phyloP scores from a whole-genome alignment of 1,140 invertebrate species.

The Pseudomyrmex gracilis region DNA sequence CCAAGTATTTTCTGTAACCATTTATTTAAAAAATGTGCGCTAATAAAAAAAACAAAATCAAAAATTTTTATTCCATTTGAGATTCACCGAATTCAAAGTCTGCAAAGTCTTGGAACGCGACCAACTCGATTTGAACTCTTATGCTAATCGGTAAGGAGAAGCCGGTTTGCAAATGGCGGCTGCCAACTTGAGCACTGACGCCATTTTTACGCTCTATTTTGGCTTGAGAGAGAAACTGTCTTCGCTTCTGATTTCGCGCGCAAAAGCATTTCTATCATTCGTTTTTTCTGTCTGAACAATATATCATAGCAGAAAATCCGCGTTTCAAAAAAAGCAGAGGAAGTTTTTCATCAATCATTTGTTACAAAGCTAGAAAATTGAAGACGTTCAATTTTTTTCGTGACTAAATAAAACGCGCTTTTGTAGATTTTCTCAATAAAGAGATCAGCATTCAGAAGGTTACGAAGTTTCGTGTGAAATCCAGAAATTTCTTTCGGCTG shows the following conservation, averaged over 20 bases:
- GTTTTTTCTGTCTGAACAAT: not conserved
- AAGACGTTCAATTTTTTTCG: too few relatives aligned
- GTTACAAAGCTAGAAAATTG: too few relatives aligned
- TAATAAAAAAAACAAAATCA: not conserved
- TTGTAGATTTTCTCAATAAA: too few relatives aligned
- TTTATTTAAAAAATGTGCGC: not conserved
- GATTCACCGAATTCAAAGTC: not conserved
- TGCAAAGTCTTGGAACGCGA: slow-evolving; percentile 4
- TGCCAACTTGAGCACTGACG: slow-evolving; percentile 52
- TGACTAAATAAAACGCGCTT: too few relatives aligned
- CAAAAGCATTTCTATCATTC: not conserved
- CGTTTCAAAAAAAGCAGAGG: not conserved
- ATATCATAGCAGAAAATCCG: not conserved
- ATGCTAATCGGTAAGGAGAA: slow-evolving; percentile 64
- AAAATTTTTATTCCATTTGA: not conserved
- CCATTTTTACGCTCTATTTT: slow-evolving; percentile 73
- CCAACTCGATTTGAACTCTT: slow-evolving; percentile 57
- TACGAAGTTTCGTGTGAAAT: too few relatives aligned
- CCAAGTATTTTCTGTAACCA: not conserved
- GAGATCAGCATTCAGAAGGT: too few relatives aligned
- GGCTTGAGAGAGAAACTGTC: slow-evolving; percentile 5
- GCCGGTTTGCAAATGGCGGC: slow-evolving; percentile 75
- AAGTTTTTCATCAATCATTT: not conserved
- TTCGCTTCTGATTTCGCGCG: not conserved
- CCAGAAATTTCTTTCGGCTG: too few relatives aligned